A percentile compares a stretch with the other conserved stretches of the same genome.
phyloP scores from a whole-genome alignment of 2,888 invertebrate species.

The Mamestra brassicae region DNA sequence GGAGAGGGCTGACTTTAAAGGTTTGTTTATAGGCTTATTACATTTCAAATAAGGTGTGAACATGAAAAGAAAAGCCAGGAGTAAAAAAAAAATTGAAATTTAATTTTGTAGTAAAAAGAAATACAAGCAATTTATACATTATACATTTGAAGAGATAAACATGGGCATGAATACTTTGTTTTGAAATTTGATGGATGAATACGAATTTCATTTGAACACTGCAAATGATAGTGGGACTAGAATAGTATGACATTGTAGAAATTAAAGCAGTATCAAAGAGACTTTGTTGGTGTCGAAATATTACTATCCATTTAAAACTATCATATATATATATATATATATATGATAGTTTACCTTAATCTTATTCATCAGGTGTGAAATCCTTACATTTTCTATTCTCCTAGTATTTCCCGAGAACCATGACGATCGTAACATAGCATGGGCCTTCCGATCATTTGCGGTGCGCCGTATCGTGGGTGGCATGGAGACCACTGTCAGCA shows the following conservation, averaged over 20 bases:
- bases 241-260: no score
- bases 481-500: slow-evolving; percentile 86
- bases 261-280: no score
- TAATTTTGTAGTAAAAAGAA: not conserved
- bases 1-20: slow-evolving; percentile 69
- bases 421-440: slow-evolving; percentile 78
- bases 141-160: not conserved
- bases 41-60: not conserved
- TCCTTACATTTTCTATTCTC: slow-evolving; percentile 13
- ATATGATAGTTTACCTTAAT: no score
- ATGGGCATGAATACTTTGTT: not conserved
- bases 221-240: not conserved
- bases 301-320: no score
- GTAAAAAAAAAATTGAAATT: not conserved
- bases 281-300: no score
- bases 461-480: slow-evolving; percentile 86
- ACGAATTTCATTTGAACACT: not conserved
- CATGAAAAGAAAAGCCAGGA: not conserved
- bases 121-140: not conserved
- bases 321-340: no score
- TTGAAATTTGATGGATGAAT: no score
- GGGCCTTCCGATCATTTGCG: slow-evolving; percentile 84
- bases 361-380: no score
- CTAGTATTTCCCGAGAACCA: slow-evolving; percentile 70
- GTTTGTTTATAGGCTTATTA: slow-evolving; percentile 62